Conservation (phyloP, 2,113 vertebrate species). For the Lasiurus cinereus region DNA sequence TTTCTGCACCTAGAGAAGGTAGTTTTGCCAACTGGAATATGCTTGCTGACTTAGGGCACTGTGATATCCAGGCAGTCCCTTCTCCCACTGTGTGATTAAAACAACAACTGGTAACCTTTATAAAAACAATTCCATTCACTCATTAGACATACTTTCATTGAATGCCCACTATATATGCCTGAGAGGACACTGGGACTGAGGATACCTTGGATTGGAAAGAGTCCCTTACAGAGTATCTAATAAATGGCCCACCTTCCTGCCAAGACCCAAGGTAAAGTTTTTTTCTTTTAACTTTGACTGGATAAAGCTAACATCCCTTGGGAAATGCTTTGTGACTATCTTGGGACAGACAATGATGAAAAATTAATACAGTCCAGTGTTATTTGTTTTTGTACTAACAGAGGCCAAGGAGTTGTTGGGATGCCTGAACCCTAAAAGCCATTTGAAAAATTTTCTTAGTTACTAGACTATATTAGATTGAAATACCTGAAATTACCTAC, state of each 20-base stretch:
- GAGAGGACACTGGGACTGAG: neutral
- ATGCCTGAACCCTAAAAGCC: neutral
- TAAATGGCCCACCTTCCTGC: neutral
- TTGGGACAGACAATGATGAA: neutral
- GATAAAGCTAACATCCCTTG: too few relatives aligned
- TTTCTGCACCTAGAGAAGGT: neutral
- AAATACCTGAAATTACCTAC: neutral
- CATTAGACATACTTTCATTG: neutral
- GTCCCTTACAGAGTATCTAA: neutral
- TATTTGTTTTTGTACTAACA: neutral
- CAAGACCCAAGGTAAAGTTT: neutral
- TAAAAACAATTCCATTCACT: neutral
- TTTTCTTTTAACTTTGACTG: neutral
- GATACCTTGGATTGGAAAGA: neutral
- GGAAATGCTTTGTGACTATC: neutral
- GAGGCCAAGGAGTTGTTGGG: neutral
- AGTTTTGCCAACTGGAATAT: neutral
- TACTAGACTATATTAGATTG: neutral
- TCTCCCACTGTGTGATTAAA: neutral
- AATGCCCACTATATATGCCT: neutral
- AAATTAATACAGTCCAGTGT: neutral
- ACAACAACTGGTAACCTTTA: neutral
- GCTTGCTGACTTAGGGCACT: neutral
- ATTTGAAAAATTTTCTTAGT: neutral
- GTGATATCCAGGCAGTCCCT: neutral